Percentiles rank a stretch among this genome's conserved stretches.
phyloP scores from a whole-genome alignment of 2,113 vertebrate genomes.

The Enhydra lutris region DNA sequence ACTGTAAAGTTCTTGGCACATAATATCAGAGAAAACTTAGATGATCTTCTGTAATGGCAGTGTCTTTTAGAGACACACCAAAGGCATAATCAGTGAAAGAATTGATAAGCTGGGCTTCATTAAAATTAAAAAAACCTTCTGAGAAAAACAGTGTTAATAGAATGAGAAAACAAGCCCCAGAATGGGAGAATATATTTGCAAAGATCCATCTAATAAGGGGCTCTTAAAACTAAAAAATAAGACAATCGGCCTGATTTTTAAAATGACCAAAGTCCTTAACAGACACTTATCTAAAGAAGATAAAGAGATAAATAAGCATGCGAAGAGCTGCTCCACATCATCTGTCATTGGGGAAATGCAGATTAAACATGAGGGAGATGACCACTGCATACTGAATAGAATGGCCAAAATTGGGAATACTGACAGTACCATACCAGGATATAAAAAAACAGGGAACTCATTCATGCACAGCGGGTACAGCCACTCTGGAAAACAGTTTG shows the following conservation, averaged over 20 bases:
- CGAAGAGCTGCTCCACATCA: background rate
- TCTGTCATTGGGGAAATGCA: background rate
- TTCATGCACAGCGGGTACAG: background rate
- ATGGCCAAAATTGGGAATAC: background rate
- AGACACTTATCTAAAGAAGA: background rate
- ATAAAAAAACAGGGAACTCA: background rate
- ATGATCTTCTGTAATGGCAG: background rate
- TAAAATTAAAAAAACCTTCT: background rate
- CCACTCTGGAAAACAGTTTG: background rate
- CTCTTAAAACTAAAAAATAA: background rate
- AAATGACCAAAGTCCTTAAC: background rate
- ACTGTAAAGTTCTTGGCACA: background rate
- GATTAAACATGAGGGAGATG: background rate
- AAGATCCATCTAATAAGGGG: background rate
- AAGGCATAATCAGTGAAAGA: background rate
- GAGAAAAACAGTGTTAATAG: background rate
- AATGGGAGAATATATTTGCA: background rate
- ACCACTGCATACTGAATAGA: background rate
- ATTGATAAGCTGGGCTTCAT: background rate
- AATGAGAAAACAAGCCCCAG: background rate
- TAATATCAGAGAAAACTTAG: background rate
- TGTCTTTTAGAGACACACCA: background rate
- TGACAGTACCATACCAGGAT: background rate
- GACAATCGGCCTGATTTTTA: background rate
- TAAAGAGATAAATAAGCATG: background rate